Evolutionary conservation across 2,888 invertebrate species (phyloP), one percentile per base, ranked within the genome.

Genomic region (Yponomeuta malinellus): DNA sequence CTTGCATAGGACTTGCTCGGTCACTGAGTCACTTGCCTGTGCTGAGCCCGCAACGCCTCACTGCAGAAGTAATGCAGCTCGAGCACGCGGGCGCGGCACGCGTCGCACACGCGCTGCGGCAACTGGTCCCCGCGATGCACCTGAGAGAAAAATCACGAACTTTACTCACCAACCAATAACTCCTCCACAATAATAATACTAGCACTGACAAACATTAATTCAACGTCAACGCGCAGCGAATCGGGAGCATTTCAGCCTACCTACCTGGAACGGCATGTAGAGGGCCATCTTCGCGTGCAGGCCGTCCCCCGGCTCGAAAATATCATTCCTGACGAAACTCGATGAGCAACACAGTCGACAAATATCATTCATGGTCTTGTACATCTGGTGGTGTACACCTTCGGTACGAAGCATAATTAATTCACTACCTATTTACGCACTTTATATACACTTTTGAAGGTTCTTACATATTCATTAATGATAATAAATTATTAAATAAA

Each of bases 221-320:
- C 43, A 43, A 6, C 43, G 43, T 43, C 6, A 43, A 5, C 43
- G 43, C 8, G 43, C 1, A 43, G 43, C 43, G 43, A 8, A 15
- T 59, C 52, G 33, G 3, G 33, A 33, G 33, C 33, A 15, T 5
- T 59, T 59, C 4, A 15, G 15, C 12, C 66, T 73, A 71, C 69
- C 85, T 94, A 95, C 95, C 95, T 95, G 95, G 83, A 95, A 94
- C 84, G 95, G 95, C 83, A 95, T 93, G 85, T 95, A 95, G 76
- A 95, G 90, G 73, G 94, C 93, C 88, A 95, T 95, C 93, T 95
- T 95, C 75, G 94, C 84, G 81, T 93, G 95, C 77, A 95, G 92
- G 75, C 95, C 94, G 79, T 94, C 94, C 79, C 94, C 93, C 76
- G 94, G 95, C 76, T 94, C 95, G 81, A 95, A 95, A 84, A 95